Evolutionary conservation across 64 coral and sea anemone species (phyloP), one percentile per base, ranked within the genome.

Genomic region (Cladopsammia gracilis): DNA sequence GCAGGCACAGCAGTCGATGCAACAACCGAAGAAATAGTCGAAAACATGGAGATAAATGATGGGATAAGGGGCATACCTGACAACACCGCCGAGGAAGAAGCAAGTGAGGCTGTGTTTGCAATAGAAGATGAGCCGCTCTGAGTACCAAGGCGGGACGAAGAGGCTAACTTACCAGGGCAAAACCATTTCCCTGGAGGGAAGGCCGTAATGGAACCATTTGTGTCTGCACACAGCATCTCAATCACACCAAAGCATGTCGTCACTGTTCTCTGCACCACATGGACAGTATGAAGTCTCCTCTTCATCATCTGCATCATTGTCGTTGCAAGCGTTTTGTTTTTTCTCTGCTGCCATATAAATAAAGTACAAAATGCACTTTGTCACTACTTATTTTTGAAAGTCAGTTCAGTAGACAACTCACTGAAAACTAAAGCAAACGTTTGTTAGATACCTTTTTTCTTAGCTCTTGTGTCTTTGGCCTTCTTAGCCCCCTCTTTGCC

Each of bases 161-260:
- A 34, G 34, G 34, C n/a, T 69, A 23, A 71, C 90, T 92, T 83
- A 92, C 90, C 60, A 26, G 91, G 71, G 12, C 91, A 93, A 79
- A 87, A 87, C 91, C 82, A 93, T 12, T 93, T 77, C 57, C 91
- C 82, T 75, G 54, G 49, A 67, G 82, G 91, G 23, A 93, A 93
- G 59, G 3, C 81, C 73, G 60, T 93, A 93, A 12, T 87, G 91
- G 23, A 87, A 93, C 91, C 83, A 93, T 20, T 93, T 67, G 46
- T 78, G 44, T 20, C 8, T 20, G 26, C 91, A 93, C 45, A 4
- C 26, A 18, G 65, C 83, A 57, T 93, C 83, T 42, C 73, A 72
- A 87, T 87, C 91, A 43, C 91, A 93, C 73, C 71, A 75, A 8
- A 93, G 26, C 91, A 93, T 93, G 18, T 77, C 43, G 4, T 64